Conservation (phyloP, 2,797 vertebrate species). For the Lepus townsendii region DNA sequence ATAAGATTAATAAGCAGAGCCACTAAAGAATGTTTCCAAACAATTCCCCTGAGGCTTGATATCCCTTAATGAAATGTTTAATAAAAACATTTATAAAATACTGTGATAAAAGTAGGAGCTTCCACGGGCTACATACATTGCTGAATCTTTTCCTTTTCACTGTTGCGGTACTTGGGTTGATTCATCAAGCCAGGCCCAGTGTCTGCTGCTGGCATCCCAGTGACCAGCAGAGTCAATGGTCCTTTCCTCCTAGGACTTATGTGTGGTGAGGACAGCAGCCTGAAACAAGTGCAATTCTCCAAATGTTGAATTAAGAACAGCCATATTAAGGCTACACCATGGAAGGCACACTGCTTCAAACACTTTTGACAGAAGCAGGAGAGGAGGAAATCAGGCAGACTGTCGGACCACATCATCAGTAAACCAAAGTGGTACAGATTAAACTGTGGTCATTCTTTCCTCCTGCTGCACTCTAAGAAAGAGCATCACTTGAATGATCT, state of each 20-base stretch:
- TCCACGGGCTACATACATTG: neutral
- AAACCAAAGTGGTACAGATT: neutral
- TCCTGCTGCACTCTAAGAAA: neutral
- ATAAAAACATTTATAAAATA: neutral
- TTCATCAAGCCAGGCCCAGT: neutral
- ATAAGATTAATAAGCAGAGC: neutral
- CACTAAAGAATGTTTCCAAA: neutral
- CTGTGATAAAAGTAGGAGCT: neutral
- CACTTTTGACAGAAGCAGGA: neutral
- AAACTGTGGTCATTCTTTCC: neutral
- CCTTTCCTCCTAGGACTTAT: neutral
- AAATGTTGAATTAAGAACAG: neutral
- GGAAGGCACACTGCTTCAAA: neutral
- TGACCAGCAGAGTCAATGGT: neutral
- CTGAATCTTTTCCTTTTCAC: neutral
- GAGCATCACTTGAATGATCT: neutral
- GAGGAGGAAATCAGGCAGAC: neutral
- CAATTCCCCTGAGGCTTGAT: neutral
- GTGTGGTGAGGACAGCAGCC: neutral
- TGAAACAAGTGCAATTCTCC: neutral
- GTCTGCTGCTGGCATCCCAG: neutral
- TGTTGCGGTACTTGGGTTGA: neutral
- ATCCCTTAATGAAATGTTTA: neutral
- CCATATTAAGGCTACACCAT: neutral
- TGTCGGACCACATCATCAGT: neutral